Conservation (phyloP, 2,888 invertebrate genomes). For the Luffia ferchaultella region DNA sequence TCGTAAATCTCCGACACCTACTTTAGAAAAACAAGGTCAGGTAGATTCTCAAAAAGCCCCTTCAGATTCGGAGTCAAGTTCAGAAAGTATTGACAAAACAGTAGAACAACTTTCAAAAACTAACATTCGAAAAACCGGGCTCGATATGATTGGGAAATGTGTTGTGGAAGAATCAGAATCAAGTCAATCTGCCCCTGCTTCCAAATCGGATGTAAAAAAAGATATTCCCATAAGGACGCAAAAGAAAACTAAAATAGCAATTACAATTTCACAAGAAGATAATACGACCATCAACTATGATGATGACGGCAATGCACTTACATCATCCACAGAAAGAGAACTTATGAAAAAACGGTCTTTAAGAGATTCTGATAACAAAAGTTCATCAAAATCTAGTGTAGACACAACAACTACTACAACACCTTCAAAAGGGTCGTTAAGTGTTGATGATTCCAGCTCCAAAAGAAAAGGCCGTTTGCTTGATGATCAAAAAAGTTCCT, state of each 20-base stretch:
- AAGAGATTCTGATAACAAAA: slow-evolving; percentile 55
- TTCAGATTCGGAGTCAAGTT: slow-evolving; percentile 68
- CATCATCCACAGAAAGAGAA: slow-evolving; percentile 50
- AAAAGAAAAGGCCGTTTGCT: slow-evolving; percentile 48
- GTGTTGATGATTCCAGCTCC: slow-evolving; percentile 59
- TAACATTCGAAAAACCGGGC: slow-evolving; percentile 44
- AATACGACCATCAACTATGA: slow-evolving; percentile 61
- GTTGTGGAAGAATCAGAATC: slow-evolving; percentile 68
- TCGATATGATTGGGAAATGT: slow-evolving; percentile 53
- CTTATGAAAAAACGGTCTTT: slow-evolving; percentile 47
- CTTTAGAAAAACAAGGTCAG: slow-evolving; percentile 69
- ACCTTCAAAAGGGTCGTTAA: slow-evolving; percentile 56
- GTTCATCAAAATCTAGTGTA: slow-evolving; percentile 69
- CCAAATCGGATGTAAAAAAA: slow-evolving; percentile 50
- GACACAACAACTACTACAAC: slow-evolving; percentile 54
- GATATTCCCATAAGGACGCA: slow-evolving; percentile 57
- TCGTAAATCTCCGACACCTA: slow-evolving; percentile 64
- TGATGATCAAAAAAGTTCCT: slow-evolving; percentile 59
- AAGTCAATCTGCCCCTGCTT: slow-evolving; percentile 59
- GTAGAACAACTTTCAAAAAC: slow-evolving; percentile 55
- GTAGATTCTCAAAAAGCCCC: slow-evolving; percentile 62
- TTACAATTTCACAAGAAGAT: slow-evolving; percentile 62
- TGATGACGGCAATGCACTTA: slow-evolving; percentile 56
- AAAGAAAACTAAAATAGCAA: slow-evolving; percentile 60
- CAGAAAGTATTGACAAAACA: slow-evolving; percentile 59